Conservation (phyloP, 2,797 vertebrate genomes). For the Lates japonicus region DNA sequence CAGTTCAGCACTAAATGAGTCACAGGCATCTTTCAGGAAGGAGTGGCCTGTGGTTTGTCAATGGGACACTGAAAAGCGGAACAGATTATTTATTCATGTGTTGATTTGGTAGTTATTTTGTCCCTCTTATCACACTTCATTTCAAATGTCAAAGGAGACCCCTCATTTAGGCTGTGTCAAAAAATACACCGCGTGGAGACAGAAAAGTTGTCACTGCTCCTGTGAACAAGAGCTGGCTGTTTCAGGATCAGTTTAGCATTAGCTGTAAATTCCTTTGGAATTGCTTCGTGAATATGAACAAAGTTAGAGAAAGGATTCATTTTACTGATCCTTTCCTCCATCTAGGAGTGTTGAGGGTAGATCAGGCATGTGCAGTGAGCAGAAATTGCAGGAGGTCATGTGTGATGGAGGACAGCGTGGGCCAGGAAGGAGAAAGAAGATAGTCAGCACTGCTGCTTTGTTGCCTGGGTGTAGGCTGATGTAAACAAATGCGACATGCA, state of each 20-base stretch:
- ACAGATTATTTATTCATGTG: conserved; percentile 81
- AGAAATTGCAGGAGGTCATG: conserved; percentile 65
- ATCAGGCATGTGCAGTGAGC: conserved; percentile 24
- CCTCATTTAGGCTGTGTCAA: conserved; percentile 68
- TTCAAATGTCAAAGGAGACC: conserved; percentile 76
- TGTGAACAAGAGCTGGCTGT: conserved; percentile 23
- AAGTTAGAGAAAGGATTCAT: not conserved
- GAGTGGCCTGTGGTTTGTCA: conserved; percentile 68
- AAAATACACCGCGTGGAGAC: conserved; percentile 43
- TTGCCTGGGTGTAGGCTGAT: conserved; percentile 80
- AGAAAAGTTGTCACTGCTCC: conserved; percentile 18
- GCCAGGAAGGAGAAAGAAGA: conserved; percentile 66
- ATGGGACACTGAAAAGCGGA: conserved; percentile 76
- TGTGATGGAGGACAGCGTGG: conserved; percentile 57
- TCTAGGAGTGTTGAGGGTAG: conserved; percentile 28
- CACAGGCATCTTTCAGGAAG: too few species aligned
- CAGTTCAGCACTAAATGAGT: too few species aligned
- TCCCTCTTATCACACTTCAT: conserved; percentile 75
- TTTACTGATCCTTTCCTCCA: conserved; percentile 30
- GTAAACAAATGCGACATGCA: conserved; percentile 83
- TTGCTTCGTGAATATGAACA: conserved; percentile 50
- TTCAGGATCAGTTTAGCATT: conserved; percentile 31
- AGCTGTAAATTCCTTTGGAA: conserved; percentile 42
- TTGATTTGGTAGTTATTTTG: conserved; percentile 75
- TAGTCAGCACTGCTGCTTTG: conserved; percentile 69